phyloP scores from a whole-genome alignment of 2,797 vertebrate species.

The Chanos chanos region DNA sequence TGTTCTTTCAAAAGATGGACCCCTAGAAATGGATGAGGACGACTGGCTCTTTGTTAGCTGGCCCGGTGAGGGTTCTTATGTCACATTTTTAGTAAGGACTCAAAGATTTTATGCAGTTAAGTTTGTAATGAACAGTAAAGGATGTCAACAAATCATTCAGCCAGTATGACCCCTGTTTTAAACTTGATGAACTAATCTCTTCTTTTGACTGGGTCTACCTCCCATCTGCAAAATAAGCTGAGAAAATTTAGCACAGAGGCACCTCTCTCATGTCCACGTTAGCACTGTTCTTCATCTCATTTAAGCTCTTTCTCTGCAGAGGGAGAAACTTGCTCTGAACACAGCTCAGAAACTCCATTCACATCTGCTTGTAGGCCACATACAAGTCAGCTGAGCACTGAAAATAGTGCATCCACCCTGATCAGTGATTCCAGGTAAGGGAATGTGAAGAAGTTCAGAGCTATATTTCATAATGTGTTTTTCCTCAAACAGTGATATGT shows the following conservation, averaged over 20 bases:
- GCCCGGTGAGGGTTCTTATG: constrained; percentile 71
- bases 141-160: no score
- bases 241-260: no score
- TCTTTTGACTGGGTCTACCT: no score
- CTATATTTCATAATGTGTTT: no score
- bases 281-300: not conserved
- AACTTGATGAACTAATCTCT: no score
- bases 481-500: no score
- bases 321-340: constrained; percentile 16
- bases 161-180: no score
- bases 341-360: no score
- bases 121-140: no score
- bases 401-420: constrained; percentile 2
- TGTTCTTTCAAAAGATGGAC: constrained; percentile 65
- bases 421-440: constrained; percentile 19
- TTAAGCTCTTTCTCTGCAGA: not conserved
- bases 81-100: no score
- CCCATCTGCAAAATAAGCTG: no score
- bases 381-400: constrained; percentile 14
- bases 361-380: not conserved
- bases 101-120: no score
- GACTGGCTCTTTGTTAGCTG: constrained; percentile 89
- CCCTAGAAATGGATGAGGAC: constrained; percentile 79
- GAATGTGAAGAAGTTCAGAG: not conserved
- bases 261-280: not conserved